Percentiles rank a stretch among this genome's conserved stretches.
Evolutionary conservation across 2,113 vertebrate species (phyloP).

Genomic region (Synchiropus splendidus): DNA sequence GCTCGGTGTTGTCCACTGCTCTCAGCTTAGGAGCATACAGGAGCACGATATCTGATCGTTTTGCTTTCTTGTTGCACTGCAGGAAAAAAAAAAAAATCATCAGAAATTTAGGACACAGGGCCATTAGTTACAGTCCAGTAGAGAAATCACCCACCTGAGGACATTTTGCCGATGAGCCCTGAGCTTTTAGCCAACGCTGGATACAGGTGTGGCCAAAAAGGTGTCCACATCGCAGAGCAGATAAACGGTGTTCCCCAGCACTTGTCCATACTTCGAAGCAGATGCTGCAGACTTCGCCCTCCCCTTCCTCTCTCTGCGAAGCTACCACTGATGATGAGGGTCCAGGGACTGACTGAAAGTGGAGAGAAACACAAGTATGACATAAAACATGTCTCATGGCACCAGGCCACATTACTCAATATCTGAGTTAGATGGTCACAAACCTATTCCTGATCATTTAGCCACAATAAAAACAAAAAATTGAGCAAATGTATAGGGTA

Average conservation of each 20-base stretch:
- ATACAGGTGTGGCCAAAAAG: slow-evolving; percentile 90
- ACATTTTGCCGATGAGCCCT: slow-evolving; percentile 79
- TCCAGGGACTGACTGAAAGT: slow-evolving; percentile 4
- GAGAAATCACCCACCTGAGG: slow-evolving; percentile 76
- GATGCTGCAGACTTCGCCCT: slow-evolving; percentile 84
- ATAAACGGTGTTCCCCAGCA: slow-evolving; percentile 81
- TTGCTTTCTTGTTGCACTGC: slow-evolving; percentile 96
- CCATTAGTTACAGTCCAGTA: not conserved
- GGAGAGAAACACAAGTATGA: not conserved
- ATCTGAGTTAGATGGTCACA: not conserved
- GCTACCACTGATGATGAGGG: not conserved
- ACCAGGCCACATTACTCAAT: not conserved
- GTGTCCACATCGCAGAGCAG: slow-evolving; percentile 85
- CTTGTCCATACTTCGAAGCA: slow-evolving; percentile 93
- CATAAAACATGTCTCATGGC: not conserved
- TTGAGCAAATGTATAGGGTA: not conserved
- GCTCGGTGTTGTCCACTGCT: slow-evolving; percentile 82
- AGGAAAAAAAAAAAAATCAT: not conserved
- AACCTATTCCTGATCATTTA: no score
- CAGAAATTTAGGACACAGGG: not conserved
- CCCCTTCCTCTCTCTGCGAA: slow-evolving; percentile 36
- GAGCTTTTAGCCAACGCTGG: slow-evolving; percentile 81
- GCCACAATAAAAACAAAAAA: no score
- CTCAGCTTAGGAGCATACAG: slow-evolving; percentile 83
- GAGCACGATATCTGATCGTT: slow-evolving; percentile 80